These are phyloP conservation scores for Bellardia pandia DNA, from an alignment of 2,888 invertebrate species.

Conservation along the genomic window DNA sequence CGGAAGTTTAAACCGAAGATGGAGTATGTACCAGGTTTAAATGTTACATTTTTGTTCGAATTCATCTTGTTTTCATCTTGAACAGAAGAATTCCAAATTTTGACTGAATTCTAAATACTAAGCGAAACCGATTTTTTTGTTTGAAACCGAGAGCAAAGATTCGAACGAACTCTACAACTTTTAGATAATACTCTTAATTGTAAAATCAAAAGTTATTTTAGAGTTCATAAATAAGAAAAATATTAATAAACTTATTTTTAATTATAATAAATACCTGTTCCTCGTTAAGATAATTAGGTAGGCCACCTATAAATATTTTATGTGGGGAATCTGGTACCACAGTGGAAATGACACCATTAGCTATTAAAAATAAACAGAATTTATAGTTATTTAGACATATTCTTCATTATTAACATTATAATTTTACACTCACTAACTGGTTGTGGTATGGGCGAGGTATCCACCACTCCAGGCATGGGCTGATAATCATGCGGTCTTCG, in stretches of 20 bases:
- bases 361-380: slow-evolving; percentile 47
- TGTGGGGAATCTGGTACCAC: slow-evolving; percentile 98
- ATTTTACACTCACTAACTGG: slow-evolving; percentile 86
- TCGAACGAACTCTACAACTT: too few relatives aligned
- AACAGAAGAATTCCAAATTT: too few relatives aligned
- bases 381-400: slow-evolving; percentile 6
- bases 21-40: too few relatives aligned
- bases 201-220: too few relatives aligned
- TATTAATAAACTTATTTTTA: slow-evolving; percentile 7
- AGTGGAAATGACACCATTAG: slow-evolving; percentile 91
- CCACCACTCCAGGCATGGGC: slow-evolving; percentile 97
- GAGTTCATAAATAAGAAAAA: not conserved
- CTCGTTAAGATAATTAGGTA: slow-evolving; percentile 99
- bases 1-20: too few relatives aligned
- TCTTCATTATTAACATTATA: not conserved
- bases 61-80: too few relatives aligned
- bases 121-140: too few relatives aligned
- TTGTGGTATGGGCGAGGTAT: slow-evolving; percentile 93
- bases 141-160: too few relatives aligned
- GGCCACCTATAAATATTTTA: slow-evolving; percentile 99
- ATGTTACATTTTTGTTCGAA: too few relatives aligned
- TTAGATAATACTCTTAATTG: too few relatives aligned
- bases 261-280: slow-evolving; percentile 92
- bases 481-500: slow-evolving; percentile 99
- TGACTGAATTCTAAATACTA: too few relatives aligned